These are phyloP conservation scores for Sarotherodon lohbergeri DNA, from an alignment of 2,113 vertebrate genomes.

Conservation along the genomic window DNA sequence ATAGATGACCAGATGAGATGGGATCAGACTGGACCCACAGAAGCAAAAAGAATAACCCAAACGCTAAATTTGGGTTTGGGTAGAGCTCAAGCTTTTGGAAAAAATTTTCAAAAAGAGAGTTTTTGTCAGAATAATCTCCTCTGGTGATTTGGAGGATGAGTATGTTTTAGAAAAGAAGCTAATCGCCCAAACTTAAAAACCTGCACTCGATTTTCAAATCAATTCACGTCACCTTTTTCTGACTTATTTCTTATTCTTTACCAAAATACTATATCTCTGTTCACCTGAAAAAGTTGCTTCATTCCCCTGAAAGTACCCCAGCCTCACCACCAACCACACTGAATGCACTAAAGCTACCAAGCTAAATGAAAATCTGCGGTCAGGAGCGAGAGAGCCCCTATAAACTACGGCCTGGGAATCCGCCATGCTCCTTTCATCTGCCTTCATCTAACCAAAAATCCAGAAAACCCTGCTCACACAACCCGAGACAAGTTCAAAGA, in stretches of 20 bases:
- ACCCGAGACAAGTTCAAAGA: slow-evolving; percentile 30
- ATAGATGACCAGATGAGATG: background rate
- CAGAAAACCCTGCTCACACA: slow-evolving; percentile 19
- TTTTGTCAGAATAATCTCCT: background rate
- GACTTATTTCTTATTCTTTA: background rate
- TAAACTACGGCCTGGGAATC: slow-evolving; percentile 52
- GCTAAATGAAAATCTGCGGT: slow-evolving; percentile 62
- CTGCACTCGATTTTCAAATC: background rate
- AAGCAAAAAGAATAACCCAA: background rate
- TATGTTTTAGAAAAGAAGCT: background rate
- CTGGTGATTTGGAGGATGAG: background rate
- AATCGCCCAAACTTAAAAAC: background rate
- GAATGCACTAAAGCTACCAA: slow-evolving; percentile 8
- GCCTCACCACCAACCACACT: background rate
- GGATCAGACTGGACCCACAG: background rate
- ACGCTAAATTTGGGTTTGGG: slow-evolving; percentile 18
- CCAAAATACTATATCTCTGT: background rate
- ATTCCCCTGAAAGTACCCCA: background rate
- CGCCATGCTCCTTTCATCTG: slow-evolving; percentile 47
- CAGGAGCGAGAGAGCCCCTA: slow-evolving; percentile 24
- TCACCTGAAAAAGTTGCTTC: slow-evolving; percentile 41
- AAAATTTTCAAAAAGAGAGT: background rate
- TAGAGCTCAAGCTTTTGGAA: background rate
- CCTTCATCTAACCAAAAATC: slow-evolving; percentile 51
- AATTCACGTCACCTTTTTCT: background rate